phyloP scores from a whole-genome alignment of 92 coral and sea anemone species.

The Palythoa grandis region DNA sequence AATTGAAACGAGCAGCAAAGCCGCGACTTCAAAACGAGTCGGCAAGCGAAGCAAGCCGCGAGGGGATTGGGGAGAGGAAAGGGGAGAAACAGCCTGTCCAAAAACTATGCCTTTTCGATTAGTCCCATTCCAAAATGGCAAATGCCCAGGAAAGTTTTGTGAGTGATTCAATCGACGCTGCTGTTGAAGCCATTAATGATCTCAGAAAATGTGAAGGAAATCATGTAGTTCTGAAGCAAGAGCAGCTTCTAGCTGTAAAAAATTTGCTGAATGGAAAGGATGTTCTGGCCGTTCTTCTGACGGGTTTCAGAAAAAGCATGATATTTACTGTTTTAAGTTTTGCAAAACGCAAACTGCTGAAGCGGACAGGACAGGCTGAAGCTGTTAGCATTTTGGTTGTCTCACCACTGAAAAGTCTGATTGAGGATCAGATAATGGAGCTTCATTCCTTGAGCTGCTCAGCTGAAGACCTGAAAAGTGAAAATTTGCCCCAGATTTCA shows the following conservation, averaged over 20 bases:
- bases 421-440: conserved; percentile 24
- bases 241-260: too few species aligned
- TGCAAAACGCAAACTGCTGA: conserved; percentile 6
- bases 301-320: conserved; percentile 44
- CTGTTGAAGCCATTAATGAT: conserved; percentile 8
- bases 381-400: conserved; percentile 16
- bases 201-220: conserved; percentile 4
- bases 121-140: conserved; percentile 8
- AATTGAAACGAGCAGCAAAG: too few species aligned
- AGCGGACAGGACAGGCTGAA: conserved; percentile 19
- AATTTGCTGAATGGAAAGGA: conserved; percentile 19
- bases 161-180: too few species aligned
- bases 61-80: too few species aligned
- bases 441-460: conserved; percentile 23
- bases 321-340: conserved; percentile 12
- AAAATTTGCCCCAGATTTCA: conserved; percentile 23
- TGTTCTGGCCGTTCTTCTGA: conserved; percentile 26
- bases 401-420: conserved; percentile 7
- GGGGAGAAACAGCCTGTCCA: conserved; percentile 9
- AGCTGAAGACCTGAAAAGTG: conserved; percentile 24
- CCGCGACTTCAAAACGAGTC: too few species aligned
- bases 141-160: conserved; percentile 7
- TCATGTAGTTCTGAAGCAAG: conserved; percentile 19
- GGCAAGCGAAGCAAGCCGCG: too few species aligned
- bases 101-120: conserved; percentile 10